phyloP scores from a whole-genome alignment of 2,797 vertebrate genomes.

The Pithecia hirsuta region DNA sequence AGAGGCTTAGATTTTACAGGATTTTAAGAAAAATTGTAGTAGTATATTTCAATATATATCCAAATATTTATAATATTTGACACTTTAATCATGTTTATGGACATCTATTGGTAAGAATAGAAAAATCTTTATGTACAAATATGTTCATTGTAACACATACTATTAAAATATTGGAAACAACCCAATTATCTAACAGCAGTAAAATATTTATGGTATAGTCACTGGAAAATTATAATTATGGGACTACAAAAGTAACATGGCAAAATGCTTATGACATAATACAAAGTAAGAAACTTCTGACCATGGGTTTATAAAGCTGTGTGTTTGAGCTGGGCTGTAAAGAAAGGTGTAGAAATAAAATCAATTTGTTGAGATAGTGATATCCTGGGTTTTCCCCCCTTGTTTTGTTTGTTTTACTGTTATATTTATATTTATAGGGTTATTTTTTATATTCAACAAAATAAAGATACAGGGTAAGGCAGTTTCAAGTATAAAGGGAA shows the following conservation, averaged over 20 bases:
- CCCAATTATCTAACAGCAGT: neutral
- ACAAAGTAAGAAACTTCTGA: neutral
- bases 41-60: neutral
- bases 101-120: neutral
- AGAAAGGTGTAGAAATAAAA: neutral
- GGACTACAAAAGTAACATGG: neutral
- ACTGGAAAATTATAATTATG: conserved; percentile 20
- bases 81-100: neutral
- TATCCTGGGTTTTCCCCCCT: neutral
- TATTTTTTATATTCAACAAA: conserved; percentile 33
- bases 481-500: conserved; percentile 14
- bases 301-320: neutral
- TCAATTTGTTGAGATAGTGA: neutral
- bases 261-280: neutral
- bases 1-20: neutral
- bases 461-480: neutral
- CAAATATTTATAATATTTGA: neutral
- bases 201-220: conserved; percentile 20
- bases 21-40: neutral
- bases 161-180: conserved; percentile 46
- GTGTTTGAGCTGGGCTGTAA: neutral
- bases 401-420: neutral
- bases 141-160: neutral
- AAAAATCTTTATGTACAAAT: conserved; percentile 1
- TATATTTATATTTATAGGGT: neutral